Evolutionary conservation across 2,113 vertebrate species (phyloP).

Genomic region (Planiliza haematocheilus): DNA sequence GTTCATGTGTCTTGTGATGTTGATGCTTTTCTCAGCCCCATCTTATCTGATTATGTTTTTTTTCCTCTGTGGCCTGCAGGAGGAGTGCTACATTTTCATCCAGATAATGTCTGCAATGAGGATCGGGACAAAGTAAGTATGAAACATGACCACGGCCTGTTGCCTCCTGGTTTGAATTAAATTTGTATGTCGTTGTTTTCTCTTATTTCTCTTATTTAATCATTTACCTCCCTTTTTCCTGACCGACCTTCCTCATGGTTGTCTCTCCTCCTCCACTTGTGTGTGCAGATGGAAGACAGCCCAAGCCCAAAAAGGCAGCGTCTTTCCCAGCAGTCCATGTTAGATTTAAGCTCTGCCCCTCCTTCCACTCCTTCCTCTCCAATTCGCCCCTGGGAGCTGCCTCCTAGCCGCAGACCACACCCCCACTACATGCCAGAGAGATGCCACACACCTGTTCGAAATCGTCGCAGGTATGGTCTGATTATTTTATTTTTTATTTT

Average conservation of each 20-base stretch:
- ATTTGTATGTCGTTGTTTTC: slow-evolving; percentile 42
- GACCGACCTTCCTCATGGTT: slow-evolving; percentile 6
- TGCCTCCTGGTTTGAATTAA: slow-evolving; percentile 53
- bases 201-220: slow-evolving; percentile 26
- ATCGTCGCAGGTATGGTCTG: slow-evolving; percentile 90
- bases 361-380: slow-evolving; percentile 94
- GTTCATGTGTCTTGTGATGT: slow-evolving; percentile 63
- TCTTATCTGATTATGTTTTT: slow-evolving; percentile 56
- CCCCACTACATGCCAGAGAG: slow-evolving; percentile 95
- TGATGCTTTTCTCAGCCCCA: slow-evolving; percentile 49
- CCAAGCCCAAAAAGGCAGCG: slow-evolving; percentile 97
- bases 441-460: slow-evolving; percentile 96
- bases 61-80: slow-evolving; percentile 67
- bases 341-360: slow-evolving; percentile 90
- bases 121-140: slow-evolving; percentile 82
- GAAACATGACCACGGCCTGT: slow-evolving; percentile 48
- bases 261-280: slow-evolving; percentile 7
- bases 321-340: slow-evolving; percentile 93
- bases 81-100: slow-evolving; percentile 79
- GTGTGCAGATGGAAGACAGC: slow-evolving; percentile 92
- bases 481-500: too few relatives aligned
- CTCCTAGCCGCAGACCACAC: slow-evolving; percentile 93
- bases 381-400: slow-evolving; percentile 98
- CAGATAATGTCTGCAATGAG: slow-evolving; percentile 78
- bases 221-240: neutral